Evolutionary conservation across 2,888 invertebrate genomes (phyloP).

Genomic region (Eristalis tenax): DNA sequence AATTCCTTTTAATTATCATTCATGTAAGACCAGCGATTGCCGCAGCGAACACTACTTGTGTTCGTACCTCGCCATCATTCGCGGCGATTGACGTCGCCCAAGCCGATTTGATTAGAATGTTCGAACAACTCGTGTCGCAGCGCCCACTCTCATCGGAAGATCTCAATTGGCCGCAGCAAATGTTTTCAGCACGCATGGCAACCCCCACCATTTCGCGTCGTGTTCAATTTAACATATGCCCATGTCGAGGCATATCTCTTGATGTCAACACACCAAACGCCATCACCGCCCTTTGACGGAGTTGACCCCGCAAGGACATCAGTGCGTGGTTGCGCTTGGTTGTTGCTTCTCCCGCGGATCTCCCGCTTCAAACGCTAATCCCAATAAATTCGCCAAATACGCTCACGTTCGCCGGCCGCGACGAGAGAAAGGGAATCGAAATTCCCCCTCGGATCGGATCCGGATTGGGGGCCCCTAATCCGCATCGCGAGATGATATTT

Average conservation of each 20-base stretch:
- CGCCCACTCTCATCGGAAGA: slow-evolving; percentile 60
- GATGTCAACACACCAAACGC: slow-evolving; percentile 59
- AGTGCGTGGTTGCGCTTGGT: slow-evolving; percentile 34
- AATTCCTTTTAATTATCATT: slow-evolving; percentile 55
- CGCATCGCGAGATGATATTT: slow-evolving; percentile 56
- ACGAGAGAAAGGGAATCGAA: slow-evolving; percentile 43
- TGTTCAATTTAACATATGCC: slow-evolving; percentile 62
- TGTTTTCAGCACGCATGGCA: slow-evolving; percentile 44
- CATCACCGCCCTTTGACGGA: slow-evolving; percentile 63
- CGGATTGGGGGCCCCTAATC: slow-evolving; percentile 22
- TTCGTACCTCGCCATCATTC: background rate
- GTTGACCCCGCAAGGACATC: slow-evolving; percentile 64
- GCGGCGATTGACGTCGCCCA: background rate
- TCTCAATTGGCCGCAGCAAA: slow-evolving; percentile 61
- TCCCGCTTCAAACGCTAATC: slow-evolving; percentile 27
- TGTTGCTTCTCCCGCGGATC: slow-evolving; percentile 36
- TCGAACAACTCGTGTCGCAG: slow-evolving; percentile 54
- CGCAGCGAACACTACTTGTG: slow-evolving; percentile 33
- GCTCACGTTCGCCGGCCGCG: background rate
- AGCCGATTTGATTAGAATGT: slow-evolving; percentile 59
- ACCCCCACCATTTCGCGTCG: slow-evolving; percentile 9
- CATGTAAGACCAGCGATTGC: slow-evolving; percentile 50
- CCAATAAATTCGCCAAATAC: slow-evolving; percentile 64
- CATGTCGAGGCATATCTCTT: slow-evolving; percentile 52
- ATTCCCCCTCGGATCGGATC: slow-evolving; percentile 17